These are phyloP conservation scores for Drosophila phalerata DNA, from an alignment of 2,888 invertebrate genomes.

Conservation along the genomic window DNA sequence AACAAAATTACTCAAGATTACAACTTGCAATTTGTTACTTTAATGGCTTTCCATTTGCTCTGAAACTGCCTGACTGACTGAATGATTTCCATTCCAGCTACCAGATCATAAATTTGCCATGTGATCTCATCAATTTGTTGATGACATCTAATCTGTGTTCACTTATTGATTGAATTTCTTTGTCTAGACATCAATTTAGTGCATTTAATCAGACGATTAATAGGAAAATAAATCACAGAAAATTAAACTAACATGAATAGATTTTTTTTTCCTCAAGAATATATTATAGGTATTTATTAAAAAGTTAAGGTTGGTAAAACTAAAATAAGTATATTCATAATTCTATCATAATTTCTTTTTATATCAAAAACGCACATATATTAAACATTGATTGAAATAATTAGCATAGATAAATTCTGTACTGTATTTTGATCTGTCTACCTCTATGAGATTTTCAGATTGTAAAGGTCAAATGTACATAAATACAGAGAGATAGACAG, in stretches of 20 bases:
- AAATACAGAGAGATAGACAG: not conserved
- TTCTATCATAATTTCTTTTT: no score
- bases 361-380: no score
- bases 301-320: no score
- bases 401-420: no score
- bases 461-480: not conserved
- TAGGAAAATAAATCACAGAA: not conserved
- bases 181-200: not conserved
- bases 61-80: conserved; percentile 14
- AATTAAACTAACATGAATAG: not conserved
- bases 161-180: conserved; percentile 14
- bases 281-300: no score
- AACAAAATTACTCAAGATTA: conserved; percentile 45
- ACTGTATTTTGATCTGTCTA: no score
- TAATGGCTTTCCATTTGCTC: conserved; percentile 58
- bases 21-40: conserved; percentile 59
- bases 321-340: no score
- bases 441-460: not conserved
- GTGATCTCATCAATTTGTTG: conserved; percentile 43
- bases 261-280: not conserved
- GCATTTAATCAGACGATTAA: not conserved
- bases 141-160: conserved; percentile 21
- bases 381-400: no score
- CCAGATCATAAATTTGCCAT: conserved; percentile 43
- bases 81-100: conserved; percentile 42